phyloP scores from a whole-genome alignment of 1,140 invertebrate genomes.

The Drosophila arawakana region DNA sequence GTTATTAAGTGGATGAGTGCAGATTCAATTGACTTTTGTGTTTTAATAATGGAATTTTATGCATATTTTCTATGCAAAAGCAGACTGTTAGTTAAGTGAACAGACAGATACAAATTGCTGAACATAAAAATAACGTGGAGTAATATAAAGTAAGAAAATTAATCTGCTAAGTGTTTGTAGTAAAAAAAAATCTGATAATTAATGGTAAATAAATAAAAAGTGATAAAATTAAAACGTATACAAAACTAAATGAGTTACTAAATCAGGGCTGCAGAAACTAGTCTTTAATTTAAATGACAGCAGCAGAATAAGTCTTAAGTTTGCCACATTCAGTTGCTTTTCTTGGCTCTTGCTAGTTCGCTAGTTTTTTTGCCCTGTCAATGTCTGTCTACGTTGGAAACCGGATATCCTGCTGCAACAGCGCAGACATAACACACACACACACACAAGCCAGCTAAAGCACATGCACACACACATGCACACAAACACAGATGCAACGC shows the following conservation, averaged over 20 bases:
- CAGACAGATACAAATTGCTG: no score
- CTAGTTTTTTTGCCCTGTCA: background rate
- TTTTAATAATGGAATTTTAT: no score
- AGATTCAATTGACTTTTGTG: background rate
- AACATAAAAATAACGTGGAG: no score
- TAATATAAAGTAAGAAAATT: no score
- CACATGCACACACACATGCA: slow-evolving; percentile 4
- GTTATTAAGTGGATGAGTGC: background rate
- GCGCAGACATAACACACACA: slow-evolving; percentile 53
- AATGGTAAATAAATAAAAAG: no score
- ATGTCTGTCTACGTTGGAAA: slow-evolving; percentile 67
- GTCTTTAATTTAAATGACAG: slow-evolving; percentile 29
- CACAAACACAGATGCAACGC: slow-evolving; percentile 42
- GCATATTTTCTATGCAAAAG: no score
- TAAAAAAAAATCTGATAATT: no score
- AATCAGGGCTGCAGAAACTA: background rate
- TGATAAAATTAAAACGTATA: no score
- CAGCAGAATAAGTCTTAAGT: background rate
- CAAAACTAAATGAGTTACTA: background rate
- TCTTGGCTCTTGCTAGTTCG: background rate
- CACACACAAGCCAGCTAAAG: background rate
- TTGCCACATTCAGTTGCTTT: slow-evolving; percentile 5
- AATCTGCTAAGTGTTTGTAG: no score
- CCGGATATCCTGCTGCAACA: slow-evolving; percentile 76
- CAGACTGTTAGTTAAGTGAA: no score